These are phyloP conservation scores for Bubalus kerabau DNA, from an alignment of 2,113 vertebrate genomes.

Conservation along the genomic window DNA sequence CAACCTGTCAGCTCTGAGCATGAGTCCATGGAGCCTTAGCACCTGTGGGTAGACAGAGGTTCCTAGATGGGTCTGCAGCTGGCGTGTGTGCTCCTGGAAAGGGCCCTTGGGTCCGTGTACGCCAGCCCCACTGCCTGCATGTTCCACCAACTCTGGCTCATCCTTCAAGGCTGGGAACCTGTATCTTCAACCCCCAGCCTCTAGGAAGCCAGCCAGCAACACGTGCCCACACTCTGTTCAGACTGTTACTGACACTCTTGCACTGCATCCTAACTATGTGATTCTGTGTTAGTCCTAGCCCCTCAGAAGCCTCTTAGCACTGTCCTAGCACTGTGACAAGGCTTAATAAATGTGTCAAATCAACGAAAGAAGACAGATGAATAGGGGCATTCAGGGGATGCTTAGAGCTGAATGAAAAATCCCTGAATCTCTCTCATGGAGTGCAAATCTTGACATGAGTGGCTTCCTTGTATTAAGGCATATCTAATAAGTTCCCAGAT, in stretches of 20 bases:
- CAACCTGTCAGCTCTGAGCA: not conserved
- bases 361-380: not conserved
- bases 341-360: not conserved
- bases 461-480: not conserved
- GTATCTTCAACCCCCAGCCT: rapidly evolving
- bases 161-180: not conserved
- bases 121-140: not conserved
- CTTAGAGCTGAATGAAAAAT: not conserved
- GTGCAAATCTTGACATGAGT: not conserved
- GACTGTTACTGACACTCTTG: no score
- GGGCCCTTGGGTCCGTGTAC: not conserved
- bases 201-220: not conserved
- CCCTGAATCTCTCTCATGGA: not conserved
- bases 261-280: rapidly evolving
- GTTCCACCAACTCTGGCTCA: not conserved
- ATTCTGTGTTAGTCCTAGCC: not conserved
- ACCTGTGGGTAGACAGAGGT: rapidly evolving
- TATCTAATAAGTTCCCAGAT: not conserved
- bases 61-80: not conserved
- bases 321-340: not conserved
- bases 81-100: not conserved
- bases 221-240: no score
- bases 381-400: not conserved
- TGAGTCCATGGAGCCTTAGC: not conserved
- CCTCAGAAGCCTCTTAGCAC: not conserved